Percentiles rank a stretch among this genome's conserved stretches.
Evolutionary conservation across 2,797 vertebrate genomes (phyloP).

Genomic region (Cuculus canorus): DNA sequence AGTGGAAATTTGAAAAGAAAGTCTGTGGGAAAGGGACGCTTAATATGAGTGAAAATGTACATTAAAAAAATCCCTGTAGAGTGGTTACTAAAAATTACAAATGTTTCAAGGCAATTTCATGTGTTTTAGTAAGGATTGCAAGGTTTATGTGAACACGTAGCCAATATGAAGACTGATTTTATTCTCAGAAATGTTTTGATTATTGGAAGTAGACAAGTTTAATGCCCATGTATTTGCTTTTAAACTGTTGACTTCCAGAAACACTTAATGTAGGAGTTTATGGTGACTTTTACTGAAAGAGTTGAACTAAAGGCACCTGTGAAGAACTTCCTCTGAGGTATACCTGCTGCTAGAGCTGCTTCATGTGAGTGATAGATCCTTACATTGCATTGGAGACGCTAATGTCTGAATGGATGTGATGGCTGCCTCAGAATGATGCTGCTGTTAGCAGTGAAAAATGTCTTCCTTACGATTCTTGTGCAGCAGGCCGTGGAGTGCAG

Average conservation of each 20-base stretch:
- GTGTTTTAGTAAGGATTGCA: not conserved
- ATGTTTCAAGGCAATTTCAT: not conserved
- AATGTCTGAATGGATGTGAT: conserved; percentile 74
- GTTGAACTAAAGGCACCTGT: conserved; percentile 19
- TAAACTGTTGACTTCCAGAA: not conserved
- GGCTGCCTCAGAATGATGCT: conserved; percentile 76
- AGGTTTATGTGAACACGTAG: not conserved
- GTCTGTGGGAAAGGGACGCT: not conserved
- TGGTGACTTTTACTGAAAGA: conserved; percentile 7
- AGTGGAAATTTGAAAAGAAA: not conserved
- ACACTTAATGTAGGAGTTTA: not conserved
- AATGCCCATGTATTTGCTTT: not conserved
- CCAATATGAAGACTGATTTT: not conserved
- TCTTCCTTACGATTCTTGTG: conserved; percentile 79
- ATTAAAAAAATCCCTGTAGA: not conserved
- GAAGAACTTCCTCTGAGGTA: conserved; percentile 55
- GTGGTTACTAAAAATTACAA: not conserved
- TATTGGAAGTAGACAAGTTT: not conserved
- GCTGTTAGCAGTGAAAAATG: conserved; percentile 85
- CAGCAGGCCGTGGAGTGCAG: conserved; percentile 81
- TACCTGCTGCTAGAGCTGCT: conserved; percentile 43
- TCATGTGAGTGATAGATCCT: conserved; percentile 67
- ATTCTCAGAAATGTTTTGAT: not conserved
- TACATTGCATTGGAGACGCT: conserved; percentile 70
- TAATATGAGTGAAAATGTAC: not conserved